These are phyloP conservation scores for Myopa testacea DNA, from an alignment of 2,888 invertebrate species.

Conservation along the genomic window DNA sequence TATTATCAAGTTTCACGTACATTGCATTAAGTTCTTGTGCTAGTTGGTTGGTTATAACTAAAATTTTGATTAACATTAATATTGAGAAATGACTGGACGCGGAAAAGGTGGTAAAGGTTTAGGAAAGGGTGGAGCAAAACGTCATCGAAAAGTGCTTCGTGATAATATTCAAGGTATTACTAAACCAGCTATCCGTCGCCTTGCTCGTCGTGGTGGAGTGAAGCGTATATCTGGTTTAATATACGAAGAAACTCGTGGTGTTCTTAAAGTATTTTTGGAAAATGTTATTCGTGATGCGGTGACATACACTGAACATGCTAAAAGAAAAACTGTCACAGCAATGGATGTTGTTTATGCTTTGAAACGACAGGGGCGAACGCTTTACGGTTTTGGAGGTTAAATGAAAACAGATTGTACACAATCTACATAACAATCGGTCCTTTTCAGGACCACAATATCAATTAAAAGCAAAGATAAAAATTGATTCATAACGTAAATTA, in stretches of 20 bases:
- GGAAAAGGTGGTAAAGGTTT: conserved; percentile 84
- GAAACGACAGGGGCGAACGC: conserved; percentile 78
- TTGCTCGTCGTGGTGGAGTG: conserved; percentile 79
- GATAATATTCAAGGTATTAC: conserved; percentile 86
- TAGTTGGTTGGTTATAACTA: no score
- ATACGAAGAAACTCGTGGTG: conserved; percentile 84
- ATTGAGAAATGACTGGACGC: conserved; percentile 77
- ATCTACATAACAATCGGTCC: no score
- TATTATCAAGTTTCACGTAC: no score
- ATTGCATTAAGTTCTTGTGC: no score
- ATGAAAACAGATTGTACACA: conserved; percentile 22
- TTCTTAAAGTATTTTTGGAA: conserved; percentile 74
- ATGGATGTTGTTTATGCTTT: conserved; percentile 86
- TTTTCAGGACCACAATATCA: no score
- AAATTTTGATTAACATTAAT: conserved; percentile 54
- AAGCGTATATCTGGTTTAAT: conserved; percentile 81
- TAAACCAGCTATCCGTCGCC: conserved; percentile 81
- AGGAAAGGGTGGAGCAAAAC: conserved; percentile 85
- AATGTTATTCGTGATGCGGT: conserved; percentile 83
- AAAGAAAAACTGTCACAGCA: conserved; percentile 84
- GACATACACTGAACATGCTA: conserved; percentile 84
- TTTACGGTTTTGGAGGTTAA: conserved; percentile 84
- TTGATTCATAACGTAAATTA: no score
- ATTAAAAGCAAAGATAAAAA: no score
- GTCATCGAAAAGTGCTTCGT: conserved; percentile 81